phyloP scores from a whole-genome alignment of 2,113 vertebrate genomes.

The Oreochromis aureus region DNA sequence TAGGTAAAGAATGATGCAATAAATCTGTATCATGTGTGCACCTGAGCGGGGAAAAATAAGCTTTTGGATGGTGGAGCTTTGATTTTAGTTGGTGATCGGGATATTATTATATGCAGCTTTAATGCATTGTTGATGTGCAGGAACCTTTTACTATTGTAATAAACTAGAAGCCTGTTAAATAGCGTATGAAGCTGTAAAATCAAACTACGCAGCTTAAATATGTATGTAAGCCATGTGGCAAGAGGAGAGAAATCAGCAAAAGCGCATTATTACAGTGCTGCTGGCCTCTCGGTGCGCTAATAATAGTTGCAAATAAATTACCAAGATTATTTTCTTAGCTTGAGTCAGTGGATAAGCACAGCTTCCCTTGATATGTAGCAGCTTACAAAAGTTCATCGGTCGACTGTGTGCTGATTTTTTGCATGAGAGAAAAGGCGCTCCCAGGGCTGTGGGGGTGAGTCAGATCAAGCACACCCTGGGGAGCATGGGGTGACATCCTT shows the following conservation, averaged over 20 bases:
- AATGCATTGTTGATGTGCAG: not conserved
- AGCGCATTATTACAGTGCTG: not conserved
- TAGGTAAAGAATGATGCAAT: not conserved
- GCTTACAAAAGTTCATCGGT: not conserved
- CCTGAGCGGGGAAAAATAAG: not conserved
- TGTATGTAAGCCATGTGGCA: not conserved
- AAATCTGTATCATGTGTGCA: slow-evolving; percentile 6
- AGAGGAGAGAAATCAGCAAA: not conserved
- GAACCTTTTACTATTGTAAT: slow-evolving; percentile 5
- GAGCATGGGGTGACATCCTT: slow-evolving; percentile 30
- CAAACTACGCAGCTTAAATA: not conserved
- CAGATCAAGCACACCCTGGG: slow-evolving; percentile 53
- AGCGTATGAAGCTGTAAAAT: slow-evolving; percentile 13
- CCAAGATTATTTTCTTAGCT: slow-evolving; percentile 1
- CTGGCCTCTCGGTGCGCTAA: not conserved
- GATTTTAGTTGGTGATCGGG: slow-evolving; percentile 7
- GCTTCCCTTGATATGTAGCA: slow-evolving; percentile 16
- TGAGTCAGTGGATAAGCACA: not conserved
- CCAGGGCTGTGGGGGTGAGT: slow-evolving; percentile 40
- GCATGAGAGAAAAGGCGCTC: slow-evolving; percentile 13
- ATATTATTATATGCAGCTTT: slow-evolving; percentile 10
- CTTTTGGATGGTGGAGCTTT: not conserved
- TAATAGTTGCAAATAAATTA: not conserved
- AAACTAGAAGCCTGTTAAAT: slow-evolving; percentile 4
- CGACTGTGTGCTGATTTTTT: not conserved